Conservation (phyloP, 2,113 vertebrate species). For the Caranx ignobilis region DNA sequence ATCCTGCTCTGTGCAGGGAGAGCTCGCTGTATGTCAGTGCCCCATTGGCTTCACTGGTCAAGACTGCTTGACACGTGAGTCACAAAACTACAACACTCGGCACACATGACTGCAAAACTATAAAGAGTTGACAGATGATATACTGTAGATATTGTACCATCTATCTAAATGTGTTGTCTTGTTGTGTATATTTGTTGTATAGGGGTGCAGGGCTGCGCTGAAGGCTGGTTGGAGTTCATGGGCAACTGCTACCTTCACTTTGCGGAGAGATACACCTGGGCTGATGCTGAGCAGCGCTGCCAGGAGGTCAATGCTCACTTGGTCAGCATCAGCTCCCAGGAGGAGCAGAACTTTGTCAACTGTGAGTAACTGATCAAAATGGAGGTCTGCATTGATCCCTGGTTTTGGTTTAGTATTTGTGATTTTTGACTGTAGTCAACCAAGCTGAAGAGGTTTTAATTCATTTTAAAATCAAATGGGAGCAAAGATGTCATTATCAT, state of each 20-base stretch:
- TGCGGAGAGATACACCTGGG: conserved; percentile 89
- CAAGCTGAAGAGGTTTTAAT: neutral
- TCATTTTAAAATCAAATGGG: neutral
- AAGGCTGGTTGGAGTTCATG: conserved; percentile 93
- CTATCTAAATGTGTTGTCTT: neutral
- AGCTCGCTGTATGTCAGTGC: conserved; percentile 67
- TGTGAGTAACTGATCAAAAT: conserved; percentile 85
- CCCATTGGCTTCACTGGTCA: conserved; percentile 63
- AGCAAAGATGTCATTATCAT: too few species aligned
- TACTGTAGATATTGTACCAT: neutral
- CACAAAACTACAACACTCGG: neutral
- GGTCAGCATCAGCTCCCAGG: conserved; percentile 91
- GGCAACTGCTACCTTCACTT: conserved; percentile 94
- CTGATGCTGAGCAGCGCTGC: conserved; percentile 90
- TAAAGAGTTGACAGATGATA: neutral
- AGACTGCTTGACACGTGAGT: conserved; percentile 70
- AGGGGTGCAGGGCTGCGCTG: conserved; percentile 89
- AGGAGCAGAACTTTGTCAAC: conserved; percentile 95
- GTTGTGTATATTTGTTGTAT: conserved; percentile 35
- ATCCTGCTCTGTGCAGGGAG: conserved; percentile 71
- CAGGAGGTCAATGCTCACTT: conserved; percentile 90
- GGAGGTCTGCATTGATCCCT: too few species aligned
- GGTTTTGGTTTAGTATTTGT: neutral
- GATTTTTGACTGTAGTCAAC: neutral
- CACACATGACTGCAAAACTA: neutral